Evolutionary conservation across 2,113 vertebrate species (phyloP).

Genomic region (Actinemys pallida): DNA sequence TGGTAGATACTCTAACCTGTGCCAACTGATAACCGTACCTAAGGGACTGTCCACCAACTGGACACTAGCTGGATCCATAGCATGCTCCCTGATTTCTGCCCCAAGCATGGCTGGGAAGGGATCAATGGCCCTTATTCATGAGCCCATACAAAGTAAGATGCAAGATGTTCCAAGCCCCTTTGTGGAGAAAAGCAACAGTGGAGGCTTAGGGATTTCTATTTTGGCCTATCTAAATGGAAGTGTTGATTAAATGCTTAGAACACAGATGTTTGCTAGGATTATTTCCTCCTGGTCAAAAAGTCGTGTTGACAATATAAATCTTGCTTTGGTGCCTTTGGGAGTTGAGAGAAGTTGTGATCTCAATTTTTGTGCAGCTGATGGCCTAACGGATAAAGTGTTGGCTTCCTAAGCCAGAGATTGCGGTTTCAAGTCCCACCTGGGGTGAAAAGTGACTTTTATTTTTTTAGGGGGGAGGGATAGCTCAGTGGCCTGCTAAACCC

Average conservation of each 20-base stretch:
- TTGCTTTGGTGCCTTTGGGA: not conserved
- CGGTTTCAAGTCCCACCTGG: too few relatives aligned
- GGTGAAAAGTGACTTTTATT: too few relatives aligned
- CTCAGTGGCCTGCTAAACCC: too few relatives aligned
- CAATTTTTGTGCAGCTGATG: not conserved
- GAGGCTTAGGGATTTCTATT: not conserved
- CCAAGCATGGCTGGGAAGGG: not conserved
- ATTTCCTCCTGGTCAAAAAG: not conserved
- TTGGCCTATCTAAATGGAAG: not conserved
- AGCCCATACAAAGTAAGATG: not conserved
- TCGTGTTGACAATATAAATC: not conserved
- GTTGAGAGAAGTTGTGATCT: not conserved
- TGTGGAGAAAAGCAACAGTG: fast-evolving
- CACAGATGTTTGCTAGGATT: not conserved
- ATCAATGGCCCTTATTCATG: not conserved
- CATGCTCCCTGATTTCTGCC: not conserved
- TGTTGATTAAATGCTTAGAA: slow-evolving; percentile 19
- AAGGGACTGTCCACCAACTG: not conserved
- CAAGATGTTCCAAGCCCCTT: not conserved
- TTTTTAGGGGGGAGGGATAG: too few relatives aligned
- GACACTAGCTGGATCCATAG: not conserved
- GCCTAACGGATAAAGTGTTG: too few relatives aligned
- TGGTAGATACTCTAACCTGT: not conserved
- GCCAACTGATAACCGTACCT: not conserved
- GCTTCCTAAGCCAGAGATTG: too few relatives aligned